Base-by-base conservation (phyloP, 2,113 vertebrate genomes). In the Galbula dea region DNA sequence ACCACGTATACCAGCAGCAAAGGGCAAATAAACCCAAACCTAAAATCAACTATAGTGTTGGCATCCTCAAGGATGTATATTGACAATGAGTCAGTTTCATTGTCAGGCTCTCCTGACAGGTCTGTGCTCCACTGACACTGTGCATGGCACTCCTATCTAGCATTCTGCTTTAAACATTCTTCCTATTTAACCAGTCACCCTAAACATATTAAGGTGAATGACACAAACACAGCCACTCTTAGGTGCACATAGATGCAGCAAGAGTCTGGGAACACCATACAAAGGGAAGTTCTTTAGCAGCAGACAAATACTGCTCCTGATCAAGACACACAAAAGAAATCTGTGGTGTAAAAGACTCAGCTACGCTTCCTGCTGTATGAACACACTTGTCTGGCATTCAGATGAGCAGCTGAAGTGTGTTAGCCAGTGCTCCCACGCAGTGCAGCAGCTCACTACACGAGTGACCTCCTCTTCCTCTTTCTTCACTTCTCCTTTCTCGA, bases 1-100 rank as follows among this genome's bases (percentile, higher is more conserved):
- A 21, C 80, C 61, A 76, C 73, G 83, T 90, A 88, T 88, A 94
- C 90, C 81, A 76, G 74, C 15, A 78, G 69, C 66, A 69, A 90
- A 93, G 48, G 48, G 69, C 77, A 96, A 93, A 93, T 36, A 79
- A 78, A 89, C 27, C 49, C 81, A 79, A 54, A 32, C 69, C 58
- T 92, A 78, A 90, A 92, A 90, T 76, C 74, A 90, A 62, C 86
- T 43, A 20, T 43, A 41, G 34, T 41, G 34, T 10, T 86, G 72
- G 72, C 55, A 79, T 55, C 63, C 63, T 73, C 82, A 71, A 83
- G 72, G 78, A 83, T 73, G 36, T 68, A 71, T 43, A 23, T 23
- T 58, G 46, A 37, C 71, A 67, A 72, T 68, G 61, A 62, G 43
- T 83, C 71, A 45, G 8, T 74, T 85, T 83, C 86, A 77, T 66